A percentile compares a stretch with the other conserved stretches of the same genome.
Conservation (phyloP, 1,140 invertebrate species). For the Hylaeus volcanicus region DNA sequence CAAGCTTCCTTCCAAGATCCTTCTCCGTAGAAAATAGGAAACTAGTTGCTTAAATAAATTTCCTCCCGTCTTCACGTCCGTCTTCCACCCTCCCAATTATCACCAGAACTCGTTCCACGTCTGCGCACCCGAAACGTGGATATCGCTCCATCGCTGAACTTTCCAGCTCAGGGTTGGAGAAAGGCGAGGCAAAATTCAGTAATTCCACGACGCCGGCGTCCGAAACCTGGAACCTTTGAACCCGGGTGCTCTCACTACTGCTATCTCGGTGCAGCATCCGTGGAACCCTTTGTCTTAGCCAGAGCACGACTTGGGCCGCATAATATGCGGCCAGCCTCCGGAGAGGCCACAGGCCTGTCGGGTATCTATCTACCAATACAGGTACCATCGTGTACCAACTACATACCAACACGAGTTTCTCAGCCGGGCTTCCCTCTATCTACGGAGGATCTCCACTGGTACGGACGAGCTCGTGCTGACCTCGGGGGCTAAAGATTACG, state of each 20-base stretch:
- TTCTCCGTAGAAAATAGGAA: too few species aligned
- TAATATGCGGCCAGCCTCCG: constrained; percentile 52
- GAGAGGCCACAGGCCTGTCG: constrained; percentile 28
- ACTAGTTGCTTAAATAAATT: too few species aligned
- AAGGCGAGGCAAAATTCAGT: background rate
- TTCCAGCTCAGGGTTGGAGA: too few species aligned
- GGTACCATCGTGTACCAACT: constrained; percentile 38
- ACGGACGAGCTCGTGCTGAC: constrained; percentile 70
- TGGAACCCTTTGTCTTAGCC: constrained; percentile 53
- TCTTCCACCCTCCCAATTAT: too few species aligned
- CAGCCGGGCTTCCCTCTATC: constrained; percentile 69
- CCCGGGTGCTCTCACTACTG: constrained; percentile 14
- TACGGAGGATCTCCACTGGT: constrained; percentile 62
- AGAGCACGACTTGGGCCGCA: constrained; percentile 58
- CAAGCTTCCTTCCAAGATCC: too few species aligned
- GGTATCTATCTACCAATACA: constrained; percentile 58
- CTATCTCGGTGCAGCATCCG: constrained; percentile 54
- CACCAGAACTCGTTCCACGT: too few species aligned
- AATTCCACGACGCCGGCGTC: background rate
- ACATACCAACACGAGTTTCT: constrained; percentile 64
- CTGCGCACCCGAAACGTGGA: background rate
- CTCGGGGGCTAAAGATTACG: constrained; percentile 77
- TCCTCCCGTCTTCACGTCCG: too few species aligned
- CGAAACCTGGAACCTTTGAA: constrained; percentile 24
- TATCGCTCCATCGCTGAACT: background rate